These are phyloP conservation scores for Ptychodera flava DNA, from an alignment of 35 echinoderm and acorn worm species.

Conservation along the genomic window DNA sequence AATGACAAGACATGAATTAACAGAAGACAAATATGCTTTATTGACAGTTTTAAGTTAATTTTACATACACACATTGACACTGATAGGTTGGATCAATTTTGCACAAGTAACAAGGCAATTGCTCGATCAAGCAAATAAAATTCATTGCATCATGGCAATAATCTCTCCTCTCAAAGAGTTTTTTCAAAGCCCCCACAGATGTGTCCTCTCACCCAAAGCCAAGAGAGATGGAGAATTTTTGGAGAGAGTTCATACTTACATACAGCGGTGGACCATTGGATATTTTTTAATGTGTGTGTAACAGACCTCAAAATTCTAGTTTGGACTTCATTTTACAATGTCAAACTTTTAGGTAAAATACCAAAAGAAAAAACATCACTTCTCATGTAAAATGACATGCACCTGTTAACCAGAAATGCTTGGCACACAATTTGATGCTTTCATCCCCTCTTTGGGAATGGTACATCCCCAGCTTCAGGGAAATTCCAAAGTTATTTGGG, in stretches of 20 bases:
- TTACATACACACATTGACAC: background rate
- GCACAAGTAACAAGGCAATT: background rate
- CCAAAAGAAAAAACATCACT: slow-evolving; percentile 1
- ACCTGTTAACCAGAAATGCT: background rate
- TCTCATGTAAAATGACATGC: slow-evolving; percentile 1
- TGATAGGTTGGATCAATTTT: background rate
- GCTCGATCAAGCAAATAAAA: background rate
- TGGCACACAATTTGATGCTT: background rate
- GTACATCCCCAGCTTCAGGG: background rate
- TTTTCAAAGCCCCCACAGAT: background rate
- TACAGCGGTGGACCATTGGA: background rate
- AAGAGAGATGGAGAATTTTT: background rate
- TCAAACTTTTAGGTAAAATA: background rate
- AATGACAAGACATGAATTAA: background rate
- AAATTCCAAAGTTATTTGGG: background rate
- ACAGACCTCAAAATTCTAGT: background rate
- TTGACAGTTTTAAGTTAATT: background rate
- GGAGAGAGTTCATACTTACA: background rate
- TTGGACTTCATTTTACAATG: background rate
- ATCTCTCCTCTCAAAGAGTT: background rate
- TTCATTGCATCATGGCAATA: background rate
- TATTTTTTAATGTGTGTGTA: background rate
- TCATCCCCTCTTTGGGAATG: background rate
- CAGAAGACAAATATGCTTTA: slow-evolving; percentile 1
- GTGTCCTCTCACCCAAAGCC: background rate